A percentile compares a stretch with the other conserved stretches of the same genome.
phyloP scores from a whole-genome alignment of 1,140 invertebrate species.

The Danaus melanippus region DNA sequence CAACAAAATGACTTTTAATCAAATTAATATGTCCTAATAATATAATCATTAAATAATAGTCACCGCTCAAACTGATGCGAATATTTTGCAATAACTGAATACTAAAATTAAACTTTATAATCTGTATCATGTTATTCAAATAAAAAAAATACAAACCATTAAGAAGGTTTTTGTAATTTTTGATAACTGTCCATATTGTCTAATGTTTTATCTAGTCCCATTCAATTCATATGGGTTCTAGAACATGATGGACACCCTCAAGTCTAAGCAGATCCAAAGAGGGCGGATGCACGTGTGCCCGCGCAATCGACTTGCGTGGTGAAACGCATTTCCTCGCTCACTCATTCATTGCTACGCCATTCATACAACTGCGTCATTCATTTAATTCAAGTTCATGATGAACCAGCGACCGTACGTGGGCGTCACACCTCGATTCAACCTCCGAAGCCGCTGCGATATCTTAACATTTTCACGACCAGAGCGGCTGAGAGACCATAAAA shows the following conservation, averaged over 20 bases:
- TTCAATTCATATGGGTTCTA: too few species aligned
- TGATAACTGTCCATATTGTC: too few species aligned
- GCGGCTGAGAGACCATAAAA: slow-evolving; percentile 40
- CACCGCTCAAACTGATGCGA: too few species aligned
- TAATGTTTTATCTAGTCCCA: too few species aligned
- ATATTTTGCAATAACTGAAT: too few species aligned
- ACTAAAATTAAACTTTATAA: too few species aligned
- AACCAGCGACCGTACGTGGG: slow-evolving; percentile 46
- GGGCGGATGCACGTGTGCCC: slow-evolving; percentile 52
- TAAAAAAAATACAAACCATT: too few species aligned
- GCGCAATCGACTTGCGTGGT: slow-evolving; percentile 47
- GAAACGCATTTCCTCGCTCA: slow-evolving; percentile 58
- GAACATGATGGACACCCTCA: background rate
- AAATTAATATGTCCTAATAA: too few species aligned
- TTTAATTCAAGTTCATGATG: slow-evolving; percentile 68
- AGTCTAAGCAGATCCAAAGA: slow-evolving; percentile 6
- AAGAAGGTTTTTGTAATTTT: too few species aligned
- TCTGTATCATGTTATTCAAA: too few species aligned
- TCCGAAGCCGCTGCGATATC: slow-evolving; percentile 19
- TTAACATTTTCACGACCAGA: slow-evolving; percentile 9
- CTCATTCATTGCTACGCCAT: slow-evolving; percentile 60
- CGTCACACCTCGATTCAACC: slow-evolving; percentile 35
- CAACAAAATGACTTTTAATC: too few species aligned
- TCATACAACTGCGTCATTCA: slow-evolving; percentile 66
- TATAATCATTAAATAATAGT: too few species aligned